A percentile compares a stretch with the other conserved stretches of the same genome.
phyloP scores from a whole-genome alignment of 1,140 invertebrate genomes.

The Nebria ingens region DNA sequence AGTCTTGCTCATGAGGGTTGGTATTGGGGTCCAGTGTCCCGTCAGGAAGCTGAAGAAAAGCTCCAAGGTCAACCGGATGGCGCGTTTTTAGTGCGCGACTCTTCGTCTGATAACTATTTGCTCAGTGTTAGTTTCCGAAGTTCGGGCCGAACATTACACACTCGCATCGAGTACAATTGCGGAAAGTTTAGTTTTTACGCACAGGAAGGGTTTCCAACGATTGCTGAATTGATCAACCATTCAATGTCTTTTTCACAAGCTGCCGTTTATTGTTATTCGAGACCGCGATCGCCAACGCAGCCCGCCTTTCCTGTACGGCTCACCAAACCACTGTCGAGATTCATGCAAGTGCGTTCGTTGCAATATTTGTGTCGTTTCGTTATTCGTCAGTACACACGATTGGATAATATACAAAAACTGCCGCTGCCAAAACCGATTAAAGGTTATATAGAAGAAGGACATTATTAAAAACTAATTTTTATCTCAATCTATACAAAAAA shows the following conservation, averaged over 20 bases:
- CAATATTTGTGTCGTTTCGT: constrained; percentile 70
- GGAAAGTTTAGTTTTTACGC: constrained; percentile 49
- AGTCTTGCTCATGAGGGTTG: constrained; percentile 30
- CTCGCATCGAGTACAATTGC: constrained; percentile 54
- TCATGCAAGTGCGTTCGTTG: constrained; percentile 59
- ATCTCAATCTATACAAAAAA: too few species aligned
- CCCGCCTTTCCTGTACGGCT: constrained; percentile 61
- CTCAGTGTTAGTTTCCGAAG: constrained; percentile 65
- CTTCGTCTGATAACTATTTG: constrained; percentile 57
- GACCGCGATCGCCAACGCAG: constrained; percentile 41
- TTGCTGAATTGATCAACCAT: constrained; percentile 56
- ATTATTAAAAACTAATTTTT: too few species aligned
- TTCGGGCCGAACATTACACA: constrained; percentile 58
- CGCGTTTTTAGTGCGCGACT: constrained; percentile 67
- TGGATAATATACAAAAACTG: constrained; percentile 61
- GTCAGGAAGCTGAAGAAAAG: constrained; percentile 36
- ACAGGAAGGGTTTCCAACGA: constrained; percentile 48
- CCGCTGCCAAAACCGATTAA: constrained; percentile 59
- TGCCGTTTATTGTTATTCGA: constrained; percentile 59
- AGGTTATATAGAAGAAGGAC: constrained; percentile 47
- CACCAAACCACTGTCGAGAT: constrained; percentile 67
- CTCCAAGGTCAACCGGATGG: constrained; percentile 61
- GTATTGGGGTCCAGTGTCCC: constrained; percentile 42
- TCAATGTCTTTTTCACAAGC: constrained; percentile 54
- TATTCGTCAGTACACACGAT: constrained; percentile 57